A percentile compares a stretch with the other conserved stretches of the same genome.
Conservation (phyloP, 1,140 invertebrate genomes). For the Ostrea denselamellosa region DNA sequence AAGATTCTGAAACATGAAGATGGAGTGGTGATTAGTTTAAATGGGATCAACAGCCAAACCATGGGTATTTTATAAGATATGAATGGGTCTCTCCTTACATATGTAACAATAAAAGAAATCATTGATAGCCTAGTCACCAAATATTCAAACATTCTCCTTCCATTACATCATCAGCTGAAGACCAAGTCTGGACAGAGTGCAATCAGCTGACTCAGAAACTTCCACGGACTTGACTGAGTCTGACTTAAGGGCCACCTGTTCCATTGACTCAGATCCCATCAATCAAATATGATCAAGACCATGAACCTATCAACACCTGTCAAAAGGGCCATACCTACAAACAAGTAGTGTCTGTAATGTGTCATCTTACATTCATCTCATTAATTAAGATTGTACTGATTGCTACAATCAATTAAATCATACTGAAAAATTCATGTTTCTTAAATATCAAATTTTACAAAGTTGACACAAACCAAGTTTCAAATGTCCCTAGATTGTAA, state of each 20-base stretch:
- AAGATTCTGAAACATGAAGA: too few relatives aligned
- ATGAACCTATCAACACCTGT: conserved; percentile 25
- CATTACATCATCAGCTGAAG: background rate
- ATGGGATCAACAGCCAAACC: background rate
- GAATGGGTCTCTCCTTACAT: background rate
- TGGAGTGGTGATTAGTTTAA: background rate
- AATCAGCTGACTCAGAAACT: conserved; percentile 18
- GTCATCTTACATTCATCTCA: conserved; percentile 32
- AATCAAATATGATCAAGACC: background rate
- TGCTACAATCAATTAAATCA: conserved; percentile 42
- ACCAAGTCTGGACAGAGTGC: background rate
- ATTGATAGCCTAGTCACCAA: background rate
- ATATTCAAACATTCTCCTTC: background rate
- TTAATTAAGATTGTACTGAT: conserved; percentile 43
- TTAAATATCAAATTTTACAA: conserved; percentile 41
- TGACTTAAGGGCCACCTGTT: conserved; percentile 8
- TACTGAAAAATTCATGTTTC: conserved; percentile 42
- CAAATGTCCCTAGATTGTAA: conserved; percentile 1
- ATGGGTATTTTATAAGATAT: background rate
- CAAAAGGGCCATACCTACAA: conserved; percentile 19
- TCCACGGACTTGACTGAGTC: background rate
- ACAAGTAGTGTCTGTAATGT: conserved; percentile 26
- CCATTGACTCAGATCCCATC: conserved; percentile 13
- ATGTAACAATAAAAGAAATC: background rate
- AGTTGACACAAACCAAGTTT: conserved; percentile 33